phyloP scores from a whole-genome alignment of 2,113 vertebrate genomes.

The Turnix velox region DNA sequence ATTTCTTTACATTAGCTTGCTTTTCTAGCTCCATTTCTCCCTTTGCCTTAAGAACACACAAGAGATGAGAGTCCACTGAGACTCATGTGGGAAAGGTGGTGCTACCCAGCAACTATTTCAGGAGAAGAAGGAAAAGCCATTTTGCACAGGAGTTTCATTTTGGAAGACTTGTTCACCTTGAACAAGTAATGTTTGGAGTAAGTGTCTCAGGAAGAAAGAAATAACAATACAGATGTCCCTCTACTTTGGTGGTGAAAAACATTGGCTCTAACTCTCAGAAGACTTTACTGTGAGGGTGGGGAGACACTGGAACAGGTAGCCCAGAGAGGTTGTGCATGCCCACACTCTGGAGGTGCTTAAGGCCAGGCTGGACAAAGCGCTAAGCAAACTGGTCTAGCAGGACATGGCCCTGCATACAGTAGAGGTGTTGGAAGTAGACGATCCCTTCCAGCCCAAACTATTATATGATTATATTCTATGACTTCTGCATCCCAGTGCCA shows the following conservation, averaged over 20 bases:
- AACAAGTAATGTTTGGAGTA: neutral
- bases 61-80: neutral
- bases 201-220: neutral
- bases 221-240: neutral
- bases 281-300: no score
- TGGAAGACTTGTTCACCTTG: neutral
- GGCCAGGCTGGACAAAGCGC: no score
- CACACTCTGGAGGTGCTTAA: no score
- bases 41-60: neutral
- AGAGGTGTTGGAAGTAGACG: no score
- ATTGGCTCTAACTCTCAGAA: neutral
- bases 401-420: no score
- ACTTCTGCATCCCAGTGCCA: neutral
- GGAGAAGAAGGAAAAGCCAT: neutral
- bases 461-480: no score
- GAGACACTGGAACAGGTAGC: no score
- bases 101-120: neutral
- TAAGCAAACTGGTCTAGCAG: no score
- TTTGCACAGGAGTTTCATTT: neutral
- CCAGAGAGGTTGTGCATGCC: no score
- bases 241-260: neutral
- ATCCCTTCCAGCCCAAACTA: no score
- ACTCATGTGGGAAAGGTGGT: neutral
- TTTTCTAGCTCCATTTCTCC: neutral
- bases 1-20: constrained; percentile 36